phyloP scores from a whole-genome alignment of 2,888 invertebrate species.

The Eupithecia exiguata region DNA sequence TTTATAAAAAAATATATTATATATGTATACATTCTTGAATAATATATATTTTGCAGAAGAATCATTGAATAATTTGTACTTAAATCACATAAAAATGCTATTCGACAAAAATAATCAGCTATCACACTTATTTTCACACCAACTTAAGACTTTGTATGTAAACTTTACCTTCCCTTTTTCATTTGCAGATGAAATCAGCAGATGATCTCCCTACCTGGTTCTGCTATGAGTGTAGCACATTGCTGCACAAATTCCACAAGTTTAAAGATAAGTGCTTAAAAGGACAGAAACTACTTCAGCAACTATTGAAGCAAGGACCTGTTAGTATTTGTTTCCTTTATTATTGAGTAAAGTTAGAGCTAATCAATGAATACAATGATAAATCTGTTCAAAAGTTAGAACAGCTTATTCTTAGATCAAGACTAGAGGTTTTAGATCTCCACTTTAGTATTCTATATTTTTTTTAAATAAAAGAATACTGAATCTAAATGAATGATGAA shows the following conservation, averaged over 20 bases:
- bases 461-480: too few species aligned
- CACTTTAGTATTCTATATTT: too few species aligned
- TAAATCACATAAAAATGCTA: background rate
- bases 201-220: conserved; percentile 66
- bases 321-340: conserved; percentile 52
- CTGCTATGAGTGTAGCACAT: conserved; percentile 70
- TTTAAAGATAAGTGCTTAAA: conserved; percentile 71
- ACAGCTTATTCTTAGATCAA: too few species aligned
- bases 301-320: conserved; percentile 60
- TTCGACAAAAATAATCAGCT: background rate
- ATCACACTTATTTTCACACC: background rate
- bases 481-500: too few species aligned
- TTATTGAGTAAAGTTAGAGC: too few species aligned
- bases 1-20: too few species aligned
- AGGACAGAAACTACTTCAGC: conserved; percentile 60
- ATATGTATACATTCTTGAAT: too few species aligned
- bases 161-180: background rate
- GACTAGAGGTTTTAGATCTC: too few species aligned
- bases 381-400: too few species aligned
- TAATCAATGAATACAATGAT: too few species aligned
- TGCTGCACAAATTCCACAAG: conserved; percentile 71
- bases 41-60: too few species aligned
- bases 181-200: conserved; percentile 55
- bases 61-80: background rate
- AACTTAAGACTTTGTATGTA: background rate